phyloP scores from a whole-genome alignment of 2,113 vertebrate species.

The Hoplias malabaricus region DNA sequence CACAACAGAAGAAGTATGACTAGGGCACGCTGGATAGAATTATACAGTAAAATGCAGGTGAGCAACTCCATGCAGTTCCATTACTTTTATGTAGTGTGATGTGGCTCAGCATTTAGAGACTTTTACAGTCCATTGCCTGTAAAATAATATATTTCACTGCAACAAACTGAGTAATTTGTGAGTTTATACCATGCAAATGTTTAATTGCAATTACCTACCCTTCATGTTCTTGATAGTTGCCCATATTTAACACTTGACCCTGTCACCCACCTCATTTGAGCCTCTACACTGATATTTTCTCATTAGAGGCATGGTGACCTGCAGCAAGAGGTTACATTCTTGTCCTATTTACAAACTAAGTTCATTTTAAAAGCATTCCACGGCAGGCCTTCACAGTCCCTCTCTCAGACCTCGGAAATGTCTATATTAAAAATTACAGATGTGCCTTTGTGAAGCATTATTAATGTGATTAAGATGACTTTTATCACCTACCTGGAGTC shows the following conservation, averaged over 20 bases:
- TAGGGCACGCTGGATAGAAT: background rate
- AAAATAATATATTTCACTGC: background rate
- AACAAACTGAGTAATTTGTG: background rate
- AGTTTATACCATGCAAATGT: background rate
- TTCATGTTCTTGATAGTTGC: background rate
- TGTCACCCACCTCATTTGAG: constrained; percentile 23
- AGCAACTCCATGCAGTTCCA: background rate
- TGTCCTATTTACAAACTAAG: background rate
- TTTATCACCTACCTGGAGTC: too few relatives aligned
- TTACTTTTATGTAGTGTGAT: background rate
- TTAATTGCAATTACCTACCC: background rate
- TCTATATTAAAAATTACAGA: background rate
- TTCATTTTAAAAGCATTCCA: constrained; percentile 22
- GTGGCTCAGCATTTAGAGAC: background rate
- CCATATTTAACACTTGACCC: background rate
- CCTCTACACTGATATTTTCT: constrained; percentile 18
- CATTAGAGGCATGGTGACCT: constrained; percentile 9
- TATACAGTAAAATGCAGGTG: background rate
- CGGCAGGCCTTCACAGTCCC: background rate
- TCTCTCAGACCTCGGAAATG: background rate
- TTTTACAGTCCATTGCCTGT: background rate
- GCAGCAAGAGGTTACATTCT: constrained; percentile 34
- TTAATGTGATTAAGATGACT: background rate
- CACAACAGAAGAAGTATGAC: background rate
- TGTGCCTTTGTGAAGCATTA: background rate